Evolutionary conservation across 2,113 vertebrate species (phyloP).

Genomic region (Neopipo cinnamomea): DNA sequence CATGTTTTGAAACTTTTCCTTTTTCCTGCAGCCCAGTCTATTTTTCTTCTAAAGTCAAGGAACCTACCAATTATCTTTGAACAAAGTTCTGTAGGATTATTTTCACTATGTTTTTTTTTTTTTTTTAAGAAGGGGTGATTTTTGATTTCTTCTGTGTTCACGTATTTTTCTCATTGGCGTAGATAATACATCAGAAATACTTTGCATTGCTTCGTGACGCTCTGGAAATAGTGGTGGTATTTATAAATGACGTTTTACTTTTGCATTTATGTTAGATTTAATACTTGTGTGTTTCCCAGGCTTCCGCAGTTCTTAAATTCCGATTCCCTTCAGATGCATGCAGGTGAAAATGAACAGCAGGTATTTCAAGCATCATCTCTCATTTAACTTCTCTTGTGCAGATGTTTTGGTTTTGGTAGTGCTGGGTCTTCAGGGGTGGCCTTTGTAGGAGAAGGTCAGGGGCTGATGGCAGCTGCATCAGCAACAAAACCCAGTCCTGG

Average conservation of each 20-base stretch:
- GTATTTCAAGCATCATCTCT: constrained; percentile 37
- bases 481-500: not conserved
- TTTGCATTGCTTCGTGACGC: not conserved
- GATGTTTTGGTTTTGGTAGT: not conserved
- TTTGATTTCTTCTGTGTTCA: not conserved
- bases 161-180: not conserved
- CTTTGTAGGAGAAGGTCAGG: not conserved
- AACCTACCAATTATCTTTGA: not conserved
- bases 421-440: not conserved
- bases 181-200: not conserved
- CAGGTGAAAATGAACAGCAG: constrained; percentile 44
- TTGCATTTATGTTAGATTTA: not conserved
- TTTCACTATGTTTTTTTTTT: not conserved
- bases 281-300: constrained; percentile 39
- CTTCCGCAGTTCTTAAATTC: constrained; percentile 69
- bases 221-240: not conserved
- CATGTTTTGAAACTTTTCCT: not conserved
- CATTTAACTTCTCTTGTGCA: not conserved
- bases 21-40: not conserved
- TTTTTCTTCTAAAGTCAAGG: not conserved
- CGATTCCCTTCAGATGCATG: constrained; percentile 23
- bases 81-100: not conserved
- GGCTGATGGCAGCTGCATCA: not conserved
- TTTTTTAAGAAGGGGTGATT: not conserved
- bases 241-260: accelerated